Percentiles rank a stretch among this genome's conserved stretches.
Evolutionary conservation across 2,888 invertebrate species (phyloP).

Genomic region (Brachypterus glaber): DNA sequence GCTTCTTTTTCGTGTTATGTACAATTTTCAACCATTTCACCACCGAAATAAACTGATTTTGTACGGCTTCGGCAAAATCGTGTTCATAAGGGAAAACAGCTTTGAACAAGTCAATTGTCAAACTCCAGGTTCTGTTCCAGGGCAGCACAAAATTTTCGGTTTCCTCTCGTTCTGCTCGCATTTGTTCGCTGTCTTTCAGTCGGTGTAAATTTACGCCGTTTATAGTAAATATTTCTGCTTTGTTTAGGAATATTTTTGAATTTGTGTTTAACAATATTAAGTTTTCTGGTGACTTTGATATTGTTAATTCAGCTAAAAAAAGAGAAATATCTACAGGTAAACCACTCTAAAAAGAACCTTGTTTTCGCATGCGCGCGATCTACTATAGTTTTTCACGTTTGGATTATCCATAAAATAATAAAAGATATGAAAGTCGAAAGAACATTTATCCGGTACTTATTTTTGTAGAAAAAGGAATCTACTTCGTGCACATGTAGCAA

Average conservation of each 20-base stretch:
- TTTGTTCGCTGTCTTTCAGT: constrained; percentile 51
- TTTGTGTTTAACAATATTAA: constrained; percentile 6
- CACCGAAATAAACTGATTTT: constrained; percentile 80
- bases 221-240: constrained; percentile 61
- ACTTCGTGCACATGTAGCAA: no score
- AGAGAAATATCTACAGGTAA: no score
- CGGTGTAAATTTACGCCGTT: constrained; percentile 58
- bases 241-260: constrained; percentile 51
- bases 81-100: constrained; percentile 80
- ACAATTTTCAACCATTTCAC: constrained; percentile 90
- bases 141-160: constrained; percentile 60
- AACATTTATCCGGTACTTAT: no score
- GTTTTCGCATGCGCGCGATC: no score
- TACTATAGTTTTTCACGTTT: no score
- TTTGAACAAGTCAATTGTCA: constrained; percentile 55
- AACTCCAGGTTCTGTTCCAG: constrained; percentile 65
- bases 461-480: no score
- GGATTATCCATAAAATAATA: no score
- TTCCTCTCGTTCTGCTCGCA: constrained; percentile 62
- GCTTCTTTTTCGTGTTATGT: constrained; percentile 60
- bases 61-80: constrained; percentile 77
- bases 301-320: constrained; percentile 18
- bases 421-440: no score
- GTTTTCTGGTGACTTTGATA: constrained; percentile 18
- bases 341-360: no score